Evolutionary conservation across 2,888 invertebrate genomes (phyloP), one percentile per base, ranked within the genome.

Genomic region (Aspidiotus rigidus): DNA sequence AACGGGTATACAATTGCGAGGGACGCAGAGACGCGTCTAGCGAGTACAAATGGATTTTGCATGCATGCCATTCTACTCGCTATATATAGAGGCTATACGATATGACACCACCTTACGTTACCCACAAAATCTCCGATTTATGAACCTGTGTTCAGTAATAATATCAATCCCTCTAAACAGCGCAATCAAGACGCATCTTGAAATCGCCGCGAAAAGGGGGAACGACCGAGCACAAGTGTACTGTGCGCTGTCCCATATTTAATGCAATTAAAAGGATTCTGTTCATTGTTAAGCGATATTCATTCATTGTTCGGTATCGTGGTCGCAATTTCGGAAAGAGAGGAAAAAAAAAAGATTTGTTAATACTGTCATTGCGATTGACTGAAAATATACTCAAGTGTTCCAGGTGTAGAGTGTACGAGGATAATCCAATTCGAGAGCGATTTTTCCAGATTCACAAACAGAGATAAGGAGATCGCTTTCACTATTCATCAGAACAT

Each of bases 91-190:
- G 16, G 59, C 53, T 60, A 49, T 41, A 28, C 60, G 49, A 67
- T 57, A 64, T 67, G 67, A 67, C 67, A 67, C 67, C 67, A 67
- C 67, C 67, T 67, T 67, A 60, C 67, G 67, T 67, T 67, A 67
- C 67, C 67, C 67, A 67, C 67, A 67, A 67, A 67, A 67, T 57
- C 67, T 59, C 60, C 17, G 67, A 67, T 67, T 67, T 67, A 67
- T 59, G 60, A 67, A 67, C 67, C 67, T 67, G 67, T 67, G 60
- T 59, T 59, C 7, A 57, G 44, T 57, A 57, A 57, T 66, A n/a
- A 10, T n/a, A 17, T 59, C 59, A 39, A 49, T 59, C 67, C 67
- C 67, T 60, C 44, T 67, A 39, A 67, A 67, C 60, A 67, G 60
- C 53, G 49, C 67, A 59, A 67, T 67, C 67, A 60, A 67, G 60